Base-by-base conservation (phyloP, 1,140 invertebrate species). In the Ericerus pela region DNA sequence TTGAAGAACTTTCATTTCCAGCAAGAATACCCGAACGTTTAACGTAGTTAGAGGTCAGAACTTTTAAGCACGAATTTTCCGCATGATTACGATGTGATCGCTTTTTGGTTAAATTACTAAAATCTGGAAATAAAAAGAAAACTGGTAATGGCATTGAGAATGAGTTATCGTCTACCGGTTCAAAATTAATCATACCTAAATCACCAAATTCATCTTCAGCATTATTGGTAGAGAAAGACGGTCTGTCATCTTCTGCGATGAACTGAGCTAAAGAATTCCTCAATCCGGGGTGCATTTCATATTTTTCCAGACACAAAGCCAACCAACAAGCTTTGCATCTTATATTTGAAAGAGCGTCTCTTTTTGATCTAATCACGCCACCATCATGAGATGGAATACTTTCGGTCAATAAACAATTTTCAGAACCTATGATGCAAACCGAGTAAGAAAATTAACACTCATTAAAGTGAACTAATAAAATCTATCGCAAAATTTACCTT, bases 311-410 rank as follows among this genome's bases (percentile, higher is more conserved):
- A 66, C 85, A 88, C 72, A 85, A 79, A 68, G 86, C 85, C 1
- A 90, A 70, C 85, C 85, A 89, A 66, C 87, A 90, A 14, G 84
- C 84, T 54, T 81, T 79, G 70, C 87, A 89, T 33, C 84, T 70
- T 37, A 77, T 24, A 53, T 53, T 53, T 11, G 27, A 47, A 47
- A 47, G 41, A 24, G 41, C 41, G 26, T 47, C 41, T 47, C 26
- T 47, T 47, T 47, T 47, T 24, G 41, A 47, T 16, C 41, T 20
- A 12, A 24, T 18, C 30, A n/a, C 8, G n/a, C 8, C 30, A 47
- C 20, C 26, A 24, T 24, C 41, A 47, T 47, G 22, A 24, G 22
- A 24, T 3, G 41, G 41, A 47, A 47, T 22, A 4, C 20, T 47
- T 47, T 47, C 41, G 4, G 41, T 24, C 26, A 47, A 24, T 14